Evolutionary conservation across 2,888 invertebrate species (phyloP).

Genomic region (Brachyptera putata): DNA sequence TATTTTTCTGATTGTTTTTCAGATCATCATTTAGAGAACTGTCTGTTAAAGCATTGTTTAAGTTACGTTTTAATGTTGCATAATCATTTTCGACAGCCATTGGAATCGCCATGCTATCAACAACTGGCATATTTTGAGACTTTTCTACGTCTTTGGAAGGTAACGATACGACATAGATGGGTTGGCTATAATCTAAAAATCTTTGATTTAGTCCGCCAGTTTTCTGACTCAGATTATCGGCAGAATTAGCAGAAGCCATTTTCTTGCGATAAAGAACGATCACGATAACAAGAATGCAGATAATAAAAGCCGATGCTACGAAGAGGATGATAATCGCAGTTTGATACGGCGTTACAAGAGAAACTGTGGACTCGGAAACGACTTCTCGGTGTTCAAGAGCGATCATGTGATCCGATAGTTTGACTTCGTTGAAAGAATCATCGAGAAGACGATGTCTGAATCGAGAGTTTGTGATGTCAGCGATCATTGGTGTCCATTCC

Average conservation of each 20-base stretch:
- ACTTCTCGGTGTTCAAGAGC: constrained; percentile 63
- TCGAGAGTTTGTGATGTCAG: constrained; percentile 61
- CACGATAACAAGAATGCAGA: constrained; percentile 69
- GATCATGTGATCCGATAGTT: constrained; percentile 44
- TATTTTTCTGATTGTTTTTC: not conserved
- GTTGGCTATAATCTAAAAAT: constrained; percentile 12
- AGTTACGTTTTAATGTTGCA: not conserved
- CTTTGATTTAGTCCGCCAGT: constrained; percentile 23
- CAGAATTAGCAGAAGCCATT: constrained; percentile 26
- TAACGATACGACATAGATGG: constrained; percentile 31
- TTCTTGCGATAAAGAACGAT: constrained; percentile 69
- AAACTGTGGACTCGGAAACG: constrained; percentile 61
- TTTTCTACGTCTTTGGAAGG: constrained; percentile 4
- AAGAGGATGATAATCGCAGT: constrained; percentile 72
- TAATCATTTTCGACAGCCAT: not conserved
- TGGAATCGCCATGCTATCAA: not conserved
- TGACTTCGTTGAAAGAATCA: constrained; percentile 40
- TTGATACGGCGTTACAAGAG: constrained; percentile 67
- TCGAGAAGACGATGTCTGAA: constrained; percentile 54
- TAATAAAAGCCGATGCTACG: constrained; percentile 73
- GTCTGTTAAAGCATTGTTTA: not conserved
- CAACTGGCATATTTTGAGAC: not conserved
- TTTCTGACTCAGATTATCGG: constrained; percentile 17
- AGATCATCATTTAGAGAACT: not conserved
- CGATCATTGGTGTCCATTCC: constrained; percentile 42